Percentiles rank a stretch among this genome's conserved stretches.
These are phyloP conservation scores for Phortica magna DNA, from an alignment of 2,888 invertebrate genomes.

Conservation along the genomic window DNA sequence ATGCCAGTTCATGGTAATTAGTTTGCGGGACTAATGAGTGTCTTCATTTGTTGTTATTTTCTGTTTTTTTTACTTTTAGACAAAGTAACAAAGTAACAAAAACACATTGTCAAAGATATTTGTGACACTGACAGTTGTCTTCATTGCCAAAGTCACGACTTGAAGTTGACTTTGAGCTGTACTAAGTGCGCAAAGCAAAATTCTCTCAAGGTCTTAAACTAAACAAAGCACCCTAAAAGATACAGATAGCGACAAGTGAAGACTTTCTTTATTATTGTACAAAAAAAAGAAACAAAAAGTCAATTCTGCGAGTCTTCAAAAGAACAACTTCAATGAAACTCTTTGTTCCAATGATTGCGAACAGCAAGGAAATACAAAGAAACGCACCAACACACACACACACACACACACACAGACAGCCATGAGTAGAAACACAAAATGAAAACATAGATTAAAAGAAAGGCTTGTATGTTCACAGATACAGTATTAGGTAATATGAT, in stretches of 20 bases:
- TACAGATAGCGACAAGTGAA: no score
- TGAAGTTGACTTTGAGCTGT: no score
- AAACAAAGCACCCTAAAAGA: no score
- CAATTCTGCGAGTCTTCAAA: neutral
- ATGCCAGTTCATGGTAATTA: slow-evolving; percentile 58
- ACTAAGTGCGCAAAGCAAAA: no score
- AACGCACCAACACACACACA: neutral
- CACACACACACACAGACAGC: no score
- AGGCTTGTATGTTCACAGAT: neutral
- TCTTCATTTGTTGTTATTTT: slow-evolving; percentile 4
- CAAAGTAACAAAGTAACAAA: neutral
- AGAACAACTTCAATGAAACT: slow-evolving; percentile 12
- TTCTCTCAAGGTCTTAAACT: no score
- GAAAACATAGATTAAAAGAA: neutral
- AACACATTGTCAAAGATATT: neutral
- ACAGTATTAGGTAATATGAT: slow-evolving; percentile 65
- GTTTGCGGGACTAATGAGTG: slow-evolving; percentile 59
- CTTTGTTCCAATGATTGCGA: slow-evolving; percentile 18
- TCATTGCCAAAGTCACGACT: no score
- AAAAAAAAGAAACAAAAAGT: no score
- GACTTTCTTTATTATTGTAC: no score
- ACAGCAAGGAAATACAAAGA: neutral
- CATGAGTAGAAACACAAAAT: neutral
- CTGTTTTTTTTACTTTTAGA: neutral
- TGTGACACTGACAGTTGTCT: neutral